Evolutionary conservation across 2,113 vertebrate species (phyloP).

Genomic region (Ciconia stormi): DNA sequence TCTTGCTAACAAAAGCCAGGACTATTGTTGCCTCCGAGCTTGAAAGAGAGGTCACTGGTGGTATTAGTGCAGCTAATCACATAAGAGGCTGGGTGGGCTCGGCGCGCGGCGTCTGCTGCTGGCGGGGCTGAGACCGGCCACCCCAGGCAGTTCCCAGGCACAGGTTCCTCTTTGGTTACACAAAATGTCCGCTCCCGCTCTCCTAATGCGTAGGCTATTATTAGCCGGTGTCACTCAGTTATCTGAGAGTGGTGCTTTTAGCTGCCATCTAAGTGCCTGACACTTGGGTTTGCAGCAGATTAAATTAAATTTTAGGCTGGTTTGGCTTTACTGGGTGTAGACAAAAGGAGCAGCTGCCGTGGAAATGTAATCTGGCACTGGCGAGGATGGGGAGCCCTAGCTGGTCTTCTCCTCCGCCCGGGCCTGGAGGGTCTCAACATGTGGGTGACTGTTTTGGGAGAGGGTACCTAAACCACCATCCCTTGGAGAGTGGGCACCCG

Average conservation of each 20-base stretch:
- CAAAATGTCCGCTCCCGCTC: slow-evolving; percentile 81
- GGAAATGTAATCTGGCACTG: slow-evolving; percentile 82
- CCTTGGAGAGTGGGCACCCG: neutral
- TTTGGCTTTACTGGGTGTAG: slow-evolving; percentile 82
- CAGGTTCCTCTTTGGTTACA: slow-evolving; percentile 78
- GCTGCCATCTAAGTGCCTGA: slow-evolving; percentile 85
- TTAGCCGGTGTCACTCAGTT: slow-evolving; percentile 86
- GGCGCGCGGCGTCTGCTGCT: neutral
- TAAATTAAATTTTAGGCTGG: slow-evolving; percentile 93
- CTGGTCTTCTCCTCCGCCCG: neutral
- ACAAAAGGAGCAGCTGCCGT: slow-evolving; percentile 89
- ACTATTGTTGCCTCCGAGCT: neutral
- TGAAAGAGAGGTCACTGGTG: slow-evolving; percentile 62
- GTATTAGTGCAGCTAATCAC: slow-evolving; percentile 75
- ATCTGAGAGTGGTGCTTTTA: slow-evolving; percentile 89
- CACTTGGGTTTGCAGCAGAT: slow-evolving; percentile 87
- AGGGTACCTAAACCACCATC: neutral
- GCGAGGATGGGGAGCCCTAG: slow-evolving; percentile 43
- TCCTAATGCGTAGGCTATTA: slow-evolving; percentile 78
- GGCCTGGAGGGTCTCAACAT: neutral
- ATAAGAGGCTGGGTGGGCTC: slow-evolving; percentile 66
- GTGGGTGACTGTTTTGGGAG: neutral
- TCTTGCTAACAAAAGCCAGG: slow-evolving; percentile 48
- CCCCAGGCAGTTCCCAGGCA: slow-evolving; percentile 68
- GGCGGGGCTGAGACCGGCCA: slow-evolving; percentile 56